Percentiles rank a stretch among this genome's conserved stretches.
Evolutionary conservation across 2,888 invertebrate species (phyloP).

Genomic region (Coenonympha arcania): DNA sequence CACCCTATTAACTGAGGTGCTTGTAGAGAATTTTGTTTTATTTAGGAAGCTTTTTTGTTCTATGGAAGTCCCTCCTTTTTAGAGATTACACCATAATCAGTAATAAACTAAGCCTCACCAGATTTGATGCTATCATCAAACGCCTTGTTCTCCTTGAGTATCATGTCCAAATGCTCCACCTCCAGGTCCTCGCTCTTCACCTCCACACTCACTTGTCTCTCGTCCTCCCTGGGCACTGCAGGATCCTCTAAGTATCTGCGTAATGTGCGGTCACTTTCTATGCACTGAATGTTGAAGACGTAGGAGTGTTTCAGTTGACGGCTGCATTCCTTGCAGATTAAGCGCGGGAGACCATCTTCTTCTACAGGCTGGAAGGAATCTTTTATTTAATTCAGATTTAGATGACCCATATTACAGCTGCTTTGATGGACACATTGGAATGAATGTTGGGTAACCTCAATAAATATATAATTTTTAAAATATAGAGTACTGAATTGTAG

Average conservation of each 20-base stretch:
- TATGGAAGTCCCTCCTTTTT: too few relatives aligned
- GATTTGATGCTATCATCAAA: constrained; percentile 20
- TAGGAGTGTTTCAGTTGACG: constrained; percentile 53
- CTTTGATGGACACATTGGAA: too few relatives aligned
- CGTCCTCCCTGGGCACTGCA: neutral
- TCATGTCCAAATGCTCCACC: constrained; percentile 12
- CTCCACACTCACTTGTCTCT: constrained; percentile 17
- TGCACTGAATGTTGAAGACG: constrained; percentile 53
- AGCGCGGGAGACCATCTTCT: constrained; percentile 54
- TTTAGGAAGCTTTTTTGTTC: too few relatives aligned
- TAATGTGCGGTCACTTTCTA: constrained; percentile 51
- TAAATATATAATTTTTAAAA: too few relatives aligned
- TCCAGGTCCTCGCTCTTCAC: constrained; percentile 31
- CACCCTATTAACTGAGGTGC: too few relatives aligned
- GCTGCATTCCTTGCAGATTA: constrained; percentile 60
- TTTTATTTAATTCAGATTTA: neutral
- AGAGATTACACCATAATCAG: too few relatives aligned
- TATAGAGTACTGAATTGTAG: too few relatives aligned
- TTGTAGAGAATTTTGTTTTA: too few relatives aligned
- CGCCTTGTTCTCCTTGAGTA: constrained; percentile 12
- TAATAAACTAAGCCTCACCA: too few relatives aligned
- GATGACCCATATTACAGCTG: neutral
- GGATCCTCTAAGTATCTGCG: constrained; percentile 26
- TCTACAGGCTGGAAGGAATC: constrained; percentile 40
- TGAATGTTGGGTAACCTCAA: neutral